These are phyloP conservation scores for Caenorhabditis afra DNA, from an alignment of 2,888 invertebrate species.

Conservation along the genomic window DNA sequence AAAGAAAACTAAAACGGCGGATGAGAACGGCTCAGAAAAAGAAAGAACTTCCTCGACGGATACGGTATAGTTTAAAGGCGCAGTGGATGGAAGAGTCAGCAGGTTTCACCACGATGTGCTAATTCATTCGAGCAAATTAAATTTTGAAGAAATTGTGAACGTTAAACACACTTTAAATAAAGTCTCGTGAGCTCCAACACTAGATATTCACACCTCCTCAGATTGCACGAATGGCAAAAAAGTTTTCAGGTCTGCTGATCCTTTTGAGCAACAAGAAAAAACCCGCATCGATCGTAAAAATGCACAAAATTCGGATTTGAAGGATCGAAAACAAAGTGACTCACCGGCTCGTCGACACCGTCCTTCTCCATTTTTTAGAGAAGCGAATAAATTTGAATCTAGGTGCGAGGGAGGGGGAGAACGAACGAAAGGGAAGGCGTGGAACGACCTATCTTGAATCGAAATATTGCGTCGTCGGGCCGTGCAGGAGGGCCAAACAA, in stretches of 20 bases:
- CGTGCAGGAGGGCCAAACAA: conserved; percentile 5
- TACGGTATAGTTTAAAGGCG: conserved; percentile 37
- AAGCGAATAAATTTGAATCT: conserved; percentile 27
- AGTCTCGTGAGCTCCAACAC: too few species aligned
- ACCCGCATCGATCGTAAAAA: neutral
- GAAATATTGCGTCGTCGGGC: conserved; percentile 32
- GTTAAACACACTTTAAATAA: too few species aligned
- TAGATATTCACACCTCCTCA: too few species aligned
- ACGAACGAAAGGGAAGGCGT: conserved; percentile 5
- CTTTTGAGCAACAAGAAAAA: neutral
- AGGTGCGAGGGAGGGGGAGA: neutral
- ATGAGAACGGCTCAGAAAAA: neutral
- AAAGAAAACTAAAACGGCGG: too few species aligned
- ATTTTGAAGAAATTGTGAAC: neutral
- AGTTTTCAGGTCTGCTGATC: neutral
- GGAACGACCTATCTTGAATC: conserved; percentile 32
- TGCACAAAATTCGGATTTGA: too few species aligned
- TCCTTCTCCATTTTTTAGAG: conserved; percentile 37
- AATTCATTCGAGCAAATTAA: too few species aligned
- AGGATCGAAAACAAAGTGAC: neutral
- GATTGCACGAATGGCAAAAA: too few species aligned
- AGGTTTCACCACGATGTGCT: conserved; percentile 19
- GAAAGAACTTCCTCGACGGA: neutral
- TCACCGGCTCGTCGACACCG: conserved; percentile 49
- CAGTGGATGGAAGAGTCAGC: neutral